Evolutionary conservation across 1,140 invertebrate genomes (phyloP).

Genomic region (Lethrus apterus): DNA sequence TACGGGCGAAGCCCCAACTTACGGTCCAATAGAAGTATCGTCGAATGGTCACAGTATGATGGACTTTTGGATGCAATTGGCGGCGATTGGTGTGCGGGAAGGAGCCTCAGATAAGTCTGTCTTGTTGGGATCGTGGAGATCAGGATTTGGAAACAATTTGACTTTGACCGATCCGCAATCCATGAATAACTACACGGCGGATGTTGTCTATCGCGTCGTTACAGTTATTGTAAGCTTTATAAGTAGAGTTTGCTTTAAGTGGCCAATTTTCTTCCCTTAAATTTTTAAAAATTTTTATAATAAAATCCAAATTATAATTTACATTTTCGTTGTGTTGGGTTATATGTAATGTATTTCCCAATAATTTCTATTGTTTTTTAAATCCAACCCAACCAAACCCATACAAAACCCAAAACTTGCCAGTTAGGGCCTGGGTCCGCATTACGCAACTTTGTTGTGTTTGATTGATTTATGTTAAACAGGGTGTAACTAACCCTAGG

Average conservation of each 20-base stretch:
- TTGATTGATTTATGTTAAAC: too few species aligned
- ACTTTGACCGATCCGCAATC: slow-evolving; percentile 47
- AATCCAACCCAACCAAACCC: too few species aligned
- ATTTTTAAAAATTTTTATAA: slow-evolving; percentile 6
- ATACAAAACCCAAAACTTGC: too few species aligned
- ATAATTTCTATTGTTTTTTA: too few species aligned
- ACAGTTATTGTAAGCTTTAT: slow-evolving; percentile 62
- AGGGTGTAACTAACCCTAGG: too few species aligned
- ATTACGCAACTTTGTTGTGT: too few species aligned
- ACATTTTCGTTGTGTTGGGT: too few species aligned
- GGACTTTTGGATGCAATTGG: slow-evolving; percentile 63
- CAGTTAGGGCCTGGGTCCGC: too few species aligned
- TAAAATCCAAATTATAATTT: slow-evolving; percentile 5
- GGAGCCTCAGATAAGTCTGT: slow-evolving; percentile 56
- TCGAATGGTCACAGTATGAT: slow-evolving; percentile 64
- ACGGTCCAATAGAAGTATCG: slow-evolving; percentile 48
- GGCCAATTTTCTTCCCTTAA: too few species aligned
- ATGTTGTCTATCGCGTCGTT: slow-evolving; percentile 72
- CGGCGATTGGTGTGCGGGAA: slow-evolving; percentile 56
- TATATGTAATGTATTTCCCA: too few species aligned
- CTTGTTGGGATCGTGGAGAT: slow-evolving; percentile 59
- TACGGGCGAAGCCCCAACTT: slow-evolving; percentile 51
- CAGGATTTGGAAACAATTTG: slow-evolving; percentile 57
- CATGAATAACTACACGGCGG: slow-evolving; percentile 67
- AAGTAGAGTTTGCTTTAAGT: too few species aligned